phyloP scores from a whole-genome alignment of 2,888 invertebrate genomes.

The Vannuccia rotundouncinata region DNA sequence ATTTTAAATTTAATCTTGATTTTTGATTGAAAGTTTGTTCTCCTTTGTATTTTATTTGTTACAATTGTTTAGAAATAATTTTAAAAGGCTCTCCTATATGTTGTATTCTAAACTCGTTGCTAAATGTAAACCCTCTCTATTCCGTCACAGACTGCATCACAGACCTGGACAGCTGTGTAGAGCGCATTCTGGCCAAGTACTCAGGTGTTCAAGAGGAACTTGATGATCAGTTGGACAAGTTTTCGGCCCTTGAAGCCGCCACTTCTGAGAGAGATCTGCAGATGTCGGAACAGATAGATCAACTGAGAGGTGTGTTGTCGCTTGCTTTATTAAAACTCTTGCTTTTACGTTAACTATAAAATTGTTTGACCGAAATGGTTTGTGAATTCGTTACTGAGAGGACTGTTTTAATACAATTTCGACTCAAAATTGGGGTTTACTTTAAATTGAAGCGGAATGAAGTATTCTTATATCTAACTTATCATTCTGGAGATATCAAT shows the following conservation, averaged over 20 bases:
- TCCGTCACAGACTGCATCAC: neutral
- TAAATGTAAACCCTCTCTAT: neutral
- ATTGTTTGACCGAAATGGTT: no score
- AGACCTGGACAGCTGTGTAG: constrained; percentile 5
- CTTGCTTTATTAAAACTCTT: no score
- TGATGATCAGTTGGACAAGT: neutral
- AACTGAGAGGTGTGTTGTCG: neutral
- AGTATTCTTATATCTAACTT: no score
- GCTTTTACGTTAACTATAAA: no score
- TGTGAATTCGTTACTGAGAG: no score
- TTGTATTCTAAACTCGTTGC: neutral
- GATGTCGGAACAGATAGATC: neutral
- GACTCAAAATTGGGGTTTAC: no score
- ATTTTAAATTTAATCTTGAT: no score
- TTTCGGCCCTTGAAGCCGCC: neutral
- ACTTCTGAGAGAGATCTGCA: neutral
- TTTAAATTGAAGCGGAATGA: no score
- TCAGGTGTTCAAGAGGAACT: neutral
- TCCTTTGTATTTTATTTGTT: neutral
- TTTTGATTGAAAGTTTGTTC: neutral
- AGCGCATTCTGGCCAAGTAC: neutral
- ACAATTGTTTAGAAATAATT: neutral
- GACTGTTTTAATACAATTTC: no score
- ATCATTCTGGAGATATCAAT: no score
- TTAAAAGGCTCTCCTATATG: neutral